Evolutionary conservation across 1,140 invertebrate genomes (phyloP), one percentile per base, ranked within the genome.

Genomic region (Magallana ariakensis): DNA sequence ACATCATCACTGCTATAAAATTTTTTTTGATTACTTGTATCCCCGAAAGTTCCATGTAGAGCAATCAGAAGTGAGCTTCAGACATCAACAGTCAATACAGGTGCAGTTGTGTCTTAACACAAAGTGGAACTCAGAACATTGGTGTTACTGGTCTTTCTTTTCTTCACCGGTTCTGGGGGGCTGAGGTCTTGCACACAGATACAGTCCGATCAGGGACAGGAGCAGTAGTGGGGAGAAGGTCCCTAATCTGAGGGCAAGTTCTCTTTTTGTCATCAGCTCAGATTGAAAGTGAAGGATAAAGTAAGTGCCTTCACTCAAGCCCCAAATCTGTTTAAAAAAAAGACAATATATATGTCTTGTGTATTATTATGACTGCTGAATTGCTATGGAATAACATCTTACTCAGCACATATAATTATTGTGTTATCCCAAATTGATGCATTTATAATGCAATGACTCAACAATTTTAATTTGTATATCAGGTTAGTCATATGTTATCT

Each of bases 131-230:
- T 4, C 2, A 5, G 33, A 46, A 5, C 33, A 46, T 46, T 46
- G 33, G 33, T 4, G 10, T 16, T 82, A 82, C 46, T 82, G 53
- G 15, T 82, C 80, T 56, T 82, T 82, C 46, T 82, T 82, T 15
- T 82, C 80, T 15, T 82, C 33, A 5, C 33, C 6, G 15, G 53
- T 55, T 2, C 15, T 15, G 10, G 54, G n/a, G 11, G 80, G 19
- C 19, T 10, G 19, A 5, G 15, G 53, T 54, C 46, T 54, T 55
- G n/a, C n/a, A 82, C 80, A 84, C 82, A 84, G 22, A 84, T 58
- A 84, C 26, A 85, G 7, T 85, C 84, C 84, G 5, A 85, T 54
- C 10, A 85, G 15, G 54, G 60, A 54, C 16, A 85, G 62, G 1
- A 85, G 33, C 55, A 85, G 10, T 55, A 85, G 54, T 19, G 84